Percentiles rank a stretch among this genome's conserved stretches.
phyloP scores from a whole-genome alignment of 2,888 invertebrate genomes.

The Autographa pulchrina region DNA sequence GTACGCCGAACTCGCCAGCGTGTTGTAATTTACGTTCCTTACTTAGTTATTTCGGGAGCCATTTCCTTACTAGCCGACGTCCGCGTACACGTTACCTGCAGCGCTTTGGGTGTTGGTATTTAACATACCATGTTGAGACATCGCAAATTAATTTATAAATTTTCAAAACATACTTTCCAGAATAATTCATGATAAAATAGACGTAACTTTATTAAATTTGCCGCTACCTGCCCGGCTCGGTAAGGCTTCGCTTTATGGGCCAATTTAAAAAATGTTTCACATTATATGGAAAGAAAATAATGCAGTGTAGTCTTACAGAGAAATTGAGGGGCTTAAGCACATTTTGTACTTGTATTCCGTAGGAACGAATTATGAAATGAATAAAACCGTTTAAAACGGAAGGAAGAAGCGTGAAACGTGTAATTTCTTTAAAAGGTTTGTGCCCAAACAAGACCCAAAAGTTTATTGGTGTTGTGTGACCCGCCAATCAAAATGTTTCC shows the following conservation, averaged over 20 bases:
- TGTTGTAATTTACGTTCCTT: constrained; percentile 74
- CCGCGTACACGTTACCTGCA: constrained; percentile 44
- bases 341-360: constrained; percentile 46
- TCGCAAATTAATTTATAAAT: constrained; percentile 68
- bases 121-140: constrained; percentile 51
- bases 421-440: constrained; percentile 70
- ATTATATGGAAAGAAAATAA: constrained; percentile 80
- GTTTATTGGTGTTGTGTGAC: constrained; percentile 65
- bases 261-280: constrained; percentile 84
- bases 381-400: constrained; percentile 61
- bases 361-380: constrained; percentile 47
- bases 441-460: constrained; percentile 64
- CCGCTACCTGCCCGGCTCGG: constrained; percentile 75
- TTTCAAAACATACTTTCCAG: constrained; percentile 67
- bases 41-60: constrained; percentile 72
- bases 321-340: constrained; percentile 68
- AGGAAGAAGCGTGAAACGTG: constrained; percentile 50
- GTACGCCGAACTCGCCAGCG: constrained; percentile 67
- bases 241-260: constrained; percentile 81
- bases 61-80: constrained; percentile 69
- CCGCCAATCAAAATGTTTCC: constrained; percentile 72
- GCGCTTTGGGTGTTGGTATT: constrained; percentile 33
- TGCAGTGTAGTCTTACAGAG: constrained; percentile 73
- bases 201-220: constrained; percentile 85
- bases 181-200: constrained; percentile 82